Evolutionary conservation across 2,888 invertebrate genomes (phyloP), one percentile per base, ranked within the genome.

Genomic region (Criorhina ranunculi): DNA sequence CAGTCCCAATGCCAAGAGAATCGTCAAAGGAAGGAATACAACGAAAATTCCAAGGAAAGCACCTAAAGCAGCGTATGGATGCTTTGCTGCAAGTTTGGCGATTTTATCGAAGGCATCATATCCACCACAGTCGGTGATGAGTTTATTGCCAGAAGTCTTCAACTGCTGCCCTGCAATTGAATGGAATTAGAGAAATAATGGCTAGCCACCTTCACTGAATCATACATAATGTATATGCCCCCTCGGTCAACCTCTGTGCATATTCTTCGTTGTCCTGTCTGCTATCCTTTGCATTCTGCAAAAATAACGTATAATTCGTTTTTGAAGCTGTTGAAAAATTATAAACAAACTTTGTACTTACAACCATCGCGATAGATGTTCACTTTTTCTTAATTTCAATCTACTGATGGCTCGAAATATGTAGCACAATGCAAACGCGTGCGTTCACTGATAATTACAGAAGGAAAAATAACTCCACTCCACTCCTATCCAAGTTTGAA

Each of bases 1-100:
- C 55, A 92, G 75, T 1, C 89, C 90, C 67, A 92, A 90, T 0
- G 90, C 89, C 24, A 90, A 73, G 5, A 92, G 87, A 2, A 92
- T 88, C 0, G 90, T 81, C 64, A 91, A 87, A 12, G 91, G 92
- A 5, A 91, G 76, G 1, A 89, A 69, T 4, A 90, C 69, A 0
- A 87, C 73, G 6, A 87, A n/a, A 24, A 87, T 66, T 1, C 72
- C 62, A 0, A 86, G 7, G 0, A 87, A 76, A 2, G 86, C 55
- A 11, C 46, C 77, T 17, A 87, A 37, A 4, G 88, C 87, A 31
- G 87, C 66, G 37, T 86, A 85, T 1, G 88, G 88, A 55, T 88
- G 87, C 59, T 83, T 86, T 0, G 87, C 86, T n/a, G 88, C 83
- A 17, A 87, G 70, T 40, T 55, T 75, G 0, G 86, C 86, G n/a